phyloP scores from a whole-genome alignment of 2,113 vertebrate genomes.

The Echinops telfairi region DNA sequence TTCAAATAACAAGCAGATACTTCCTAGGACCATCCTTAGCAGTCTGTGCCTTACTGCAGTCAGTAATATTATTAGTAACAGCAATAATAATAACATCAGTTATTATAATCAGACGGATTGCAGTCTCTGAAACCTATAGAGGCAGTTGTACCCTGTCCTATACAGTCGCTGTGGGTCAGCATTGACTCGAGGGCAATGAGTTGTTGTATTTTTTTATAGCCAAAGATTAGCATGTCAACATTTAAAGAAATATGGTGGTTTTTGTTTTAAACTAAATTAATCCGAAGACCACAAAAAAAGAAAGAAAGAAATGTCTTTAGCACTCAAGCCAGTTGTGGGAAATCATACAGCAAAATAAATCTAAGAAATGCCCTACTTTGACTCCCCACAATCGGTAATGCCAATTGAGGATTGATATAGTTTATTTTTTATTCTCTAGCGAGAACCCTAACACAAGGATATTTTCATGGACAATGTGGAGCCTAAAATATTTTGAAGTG shows the following conservation, averaged over 20 bases:
- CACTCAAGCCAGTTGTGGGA: background rate
- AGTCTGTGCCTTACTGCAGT: background rate
- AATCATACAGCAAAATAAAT: background rate
- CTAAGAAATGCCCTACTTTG: background rate
- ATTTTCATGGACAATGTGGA: background rate
- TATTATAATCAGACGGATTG: background rate
- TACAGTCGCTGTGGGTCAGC: no score
- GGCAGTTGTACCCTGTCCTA: no score
- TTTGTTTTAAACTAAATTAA: background rate
- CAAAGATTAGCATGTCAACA: background rate
- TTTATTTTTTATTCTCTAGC: no score
- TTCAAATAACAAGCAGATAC: background rate
- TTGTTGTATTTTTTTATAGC: background rate
- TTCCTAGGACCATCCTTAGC: background rate
- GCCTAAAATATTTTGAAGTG: background rate
- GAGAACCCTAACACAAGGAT: no score
- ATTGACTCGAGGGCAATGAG: no score
- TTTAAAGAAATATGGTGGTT: constrained; percentile 3
- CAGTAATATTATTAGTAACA: background rate
- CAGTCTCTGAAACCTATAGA: background rate
- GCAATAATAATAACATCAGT: background rate
- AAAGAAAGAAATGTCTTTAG: constrained; percentile 7
- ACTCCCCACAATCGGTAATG: background rate
- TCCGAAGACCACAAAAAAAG: background rate
- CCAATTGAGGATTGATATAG: no score